Conservation (phyloP, 2,888 invertebrate genomes). For the Erebia palarica region DNA sequence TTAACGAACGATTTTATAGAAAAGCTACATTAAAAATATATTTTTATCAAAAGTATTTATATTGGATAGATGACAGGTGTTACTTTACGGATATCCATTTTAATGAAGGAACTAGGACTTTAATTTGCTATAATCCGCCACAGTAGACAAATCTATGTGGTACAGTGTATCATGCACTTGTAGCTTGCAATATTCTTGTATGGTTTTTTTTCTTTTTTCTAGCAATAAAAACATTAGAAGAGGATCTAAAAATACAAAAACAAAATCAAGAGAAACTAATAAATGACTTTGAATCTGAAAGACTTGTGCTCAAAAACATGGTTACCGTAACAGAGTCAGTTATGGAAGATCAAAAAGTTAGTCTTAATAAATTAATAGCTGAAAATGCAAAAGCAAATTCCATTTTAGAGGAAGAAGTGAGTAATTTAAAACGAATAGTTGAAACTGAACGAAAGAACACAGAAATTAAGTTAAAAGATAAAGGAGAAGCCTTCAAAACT, state of each 20-base stretch:
- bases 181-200: background rate
- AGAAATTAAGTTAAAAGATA: constrained; percentile 46
- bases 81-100: no score
- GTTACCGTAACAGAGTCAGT: constrained; percentile 64
- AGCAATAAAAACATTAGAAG: constrained; percentile 58
- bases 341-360: constrained; percentile 62
- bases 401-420: constrained; percentile 49
- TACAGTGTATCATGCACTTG: no score
- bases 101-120: no score
- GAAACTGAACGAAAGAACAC: constrained; percentile 44
- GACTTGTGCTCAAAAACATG: constrained; percentile 63
- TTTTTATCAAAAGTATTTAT: no score
- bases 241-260: constrained; percentile 54
- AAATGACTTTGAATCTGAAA: constrained; percentile 62
- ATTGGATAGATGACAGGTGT: no score
- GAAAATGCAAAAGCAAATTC: constrained; percentile 53
- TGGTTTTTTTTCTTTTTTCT: constrained; percentile 34
- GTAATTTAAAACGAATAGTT: constrained; percentile 41
- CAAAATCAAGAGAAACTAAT: constrained; percentile 57
- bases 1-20: no score
- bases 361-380: constrained; percentile 51
- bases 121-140: no score
- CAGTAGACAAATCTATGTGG: no score
- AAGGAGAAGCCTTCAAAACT: constrained; percentile 45
- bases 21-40: no score